Percentiles rank a stretch among this genome's conserved stretches.
These are phyloP conservation scores for Styela clava DNA, from an alignment of 23 tunicate genomes.

Conservation along the genomic window DNA sequence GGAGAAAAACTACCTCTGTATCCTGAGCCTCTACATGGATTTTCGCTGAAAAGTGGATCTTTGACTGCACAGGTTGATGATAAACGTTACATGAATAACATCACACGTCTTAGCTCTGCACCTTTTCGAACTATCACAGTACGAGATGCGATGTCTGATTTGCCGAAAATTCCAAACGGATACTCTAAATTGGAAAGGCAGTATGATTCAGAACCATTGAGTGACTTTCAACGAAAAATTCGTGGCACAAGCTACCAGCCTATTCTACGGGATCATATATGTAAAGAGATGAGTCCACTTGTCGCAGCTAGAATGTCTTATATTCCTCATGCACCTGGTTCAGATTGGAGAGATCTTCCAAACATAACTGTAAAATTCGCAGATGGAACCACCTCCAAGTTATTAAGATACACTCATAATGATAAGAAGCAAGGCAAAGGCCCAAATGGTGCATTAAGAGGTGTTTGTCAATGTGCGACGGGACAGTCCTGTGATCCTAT, in stretches of 20 bases:
- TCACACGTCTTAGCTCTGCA: conserved; percentile 45
- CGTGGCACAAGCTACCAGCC: conserved; percentile 56
- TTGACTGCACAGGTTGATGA: conserved; percentile 66
- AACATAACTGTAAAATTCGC: conserved; percentile 60
- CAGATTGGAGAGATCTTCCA: conserved; percentile 94
- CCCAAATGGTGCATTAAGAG: conserved; percentile 75
- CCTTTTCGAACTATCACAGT: conserved; percentile 87
- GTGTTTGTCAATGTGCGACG: conserved; percentile 70
- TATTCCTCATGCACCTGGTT: conserved; percentile 72
- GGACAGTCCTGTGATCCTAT: conserved; percentile 64
- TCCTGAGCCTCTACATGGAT: conserved; percentile 87
- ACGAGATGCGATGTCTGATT: conserved; percentile 85
- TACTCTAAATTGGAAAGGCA: conserved; percentile 57
- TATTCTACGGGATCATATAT: conserved; percentile 66
- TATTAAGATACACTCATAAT: conserved; percentile 62
- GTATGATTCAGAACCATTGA: conserved; percentile 52
- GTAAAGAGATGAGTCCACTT: conserved; percentile 79
- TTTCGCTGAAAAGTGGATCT: conserved; percentile 63
- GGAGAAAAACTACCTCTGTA: conserved; percentile 76
- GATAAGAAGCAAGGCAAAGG: conserved; percentile 72
- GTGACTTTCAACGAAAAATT: conserved; percentile 69
- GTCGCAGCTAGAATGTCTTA: conserved; percentile 59
- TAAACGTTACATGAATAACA: conserved; percentile 48
- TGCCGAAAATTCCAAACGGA: conserved; percentile 79
- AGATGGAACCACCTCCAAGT: conserved; percentile 60